Percentiles rank a stretch among this genome's conserved stretches.
Conservation (phyloP, 2,888 invertebrate species). For the Apantesis nais region DNA sequence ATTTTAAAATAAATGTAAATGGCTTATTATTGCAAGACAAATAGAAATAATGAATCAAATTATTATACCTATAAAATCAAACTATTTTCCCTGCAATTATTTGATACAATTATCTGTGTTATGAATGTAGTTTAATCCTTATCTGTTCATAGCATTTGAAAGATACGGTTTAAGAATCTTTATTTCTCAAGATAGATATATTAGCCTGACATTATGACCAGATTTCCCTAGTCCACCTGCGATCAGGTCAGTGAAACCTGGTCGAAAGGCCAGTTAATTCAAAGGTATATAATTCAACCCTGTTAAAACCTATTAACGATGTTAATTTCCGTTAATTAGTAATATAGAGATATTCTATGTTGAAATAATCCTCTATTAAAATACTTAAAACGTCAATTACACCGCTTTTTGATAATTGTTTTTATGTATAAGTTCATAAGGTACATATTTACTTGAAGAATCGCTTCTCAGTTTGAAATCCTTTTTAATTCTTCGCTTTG, state of each 20-base stretch:
- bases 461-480: neutral
- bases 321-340: neutral
- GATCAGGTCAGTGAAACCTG: neutral
- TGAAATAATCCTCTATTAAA: neutral
- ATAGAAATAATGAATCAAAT: neutral
- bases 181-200: neutral
- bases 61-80: neutral
- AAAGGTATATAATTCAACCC: neutral
- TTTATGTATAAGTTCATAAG: neutral
- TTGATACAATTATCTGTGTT: neutral
- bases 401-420: neutral
- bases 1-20: slow-evolving; percentile 9
- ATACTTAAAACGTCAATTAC: neutral
- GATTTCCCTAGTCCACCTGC: neutral
- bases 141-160: neutral
- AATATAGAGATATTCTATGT: neutral
- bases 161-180: no score
- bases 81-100: neutral
- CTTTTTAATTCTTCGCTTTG: neutral
- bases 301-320: no score
- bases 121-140: neutral
- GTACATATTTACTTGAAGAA: neutral
- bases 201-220: neutral
- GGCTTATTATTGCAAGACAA: neutral
- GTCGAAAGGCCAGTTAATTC: neutral